Evolutionary conservation across 2,113 vertebrate genomes (phyloP), one percentile per base, ranked within the genome.

Genomic region (Campylomormyrus numenius): DNA sequence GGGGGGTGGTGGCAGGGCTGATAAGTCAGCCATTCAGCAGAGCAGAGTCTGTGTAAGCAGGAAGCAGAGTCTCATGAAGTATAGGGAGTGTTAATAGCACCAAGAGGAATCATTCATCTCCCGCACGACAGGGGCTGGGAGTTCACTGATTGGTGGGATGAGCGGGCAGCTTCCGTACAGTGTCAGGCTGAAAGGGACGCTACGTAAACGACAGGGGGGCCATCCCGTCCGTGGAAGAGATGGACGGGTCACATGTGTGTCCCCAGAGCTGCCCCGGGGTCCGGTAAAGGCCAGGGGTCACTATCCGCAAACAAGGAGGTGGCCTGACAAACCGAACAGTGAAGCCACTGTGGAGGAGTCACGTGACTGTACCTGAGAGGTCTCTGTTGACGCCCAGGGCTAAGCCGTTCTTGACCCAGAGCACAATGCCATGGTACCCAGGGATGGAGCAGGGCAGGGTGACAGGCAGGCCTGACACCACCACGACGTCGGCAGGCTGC

Each of bases 341-440:
- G 84, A 39, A 21, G 39, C 70, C 31, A 39, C 39, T 42, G 45
- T 24, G 15, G 50, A 80, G 62, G 21, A 3, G 19, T 10, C 24
- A 24, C 5, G 8, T 45, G 1, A 92, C 95, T 94, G 2, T 95
- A 98, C 97, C 97, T 21, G 97, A 98, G 90, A 98, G 96, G 89
- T 98, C 97, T 50, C 97, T 93, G 86, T 97, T 97, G 7, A 98
- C 97, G 0, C 97, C 97, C 0, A 98, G 95, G 53, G 97, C 97
- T 46, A 98, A 94, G 58, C 97, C 97, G 0, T 98, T 97, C 89
- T 98, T 97, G 87, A 98, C 97, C 97, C 97, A 98, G 5, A 98
- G 96, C 80, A 98, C 97, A 15, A 98, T 97, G 92, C 97, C 97
- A 62, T 97, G 97, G 2, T 97, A 98, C 21, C 97, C 97, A 0